Percentiles rank a stretch among this genome's conserved stretches.
Conservation (phyloP, 2,797 vertebrate species). For the Ctenopoma multispine region DNA sequence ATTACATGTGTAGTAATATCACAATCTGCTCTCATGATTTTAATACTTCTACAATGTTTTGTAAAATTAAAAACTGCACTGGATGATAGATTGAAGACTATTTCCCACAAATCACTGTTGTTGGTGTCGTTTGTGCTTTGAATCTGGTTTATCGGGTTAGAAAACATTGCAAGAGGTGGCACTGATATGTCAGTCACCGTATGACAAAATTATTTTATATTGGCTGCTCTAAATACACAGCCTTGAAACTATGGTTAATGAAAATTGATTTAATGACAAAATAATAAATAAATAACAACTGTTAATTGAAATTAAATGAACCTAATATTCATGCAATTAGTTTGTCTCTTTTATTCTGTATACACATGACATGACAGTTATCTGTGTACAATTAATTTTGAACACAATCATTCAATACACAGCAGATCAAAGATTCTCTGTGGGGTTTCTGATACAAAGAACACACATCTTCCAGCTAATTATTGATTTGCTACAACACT, state of each 20-base stretch:
- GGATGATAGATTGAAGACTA: not conserved
- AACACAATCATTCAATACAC: conserved; percentile 62
- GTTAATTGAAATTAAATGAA: conserved; percentile 34
- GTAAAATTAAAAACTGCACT: no score
- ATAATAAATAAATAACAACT: not conserved
- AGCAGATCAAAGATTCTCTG: conserved; percentile 70
- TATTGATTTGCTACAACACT: conserved; percentile 72
- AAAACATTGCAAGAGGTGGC: not conserved
- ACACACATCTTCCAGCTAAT: conserved; percentile 68
- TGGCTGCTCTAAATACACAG: not conserved
- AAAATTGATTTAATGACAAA: not conserved
- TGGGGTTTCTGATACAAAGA: conserved; percentile 56
- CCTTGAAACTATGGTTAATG: not conserved
- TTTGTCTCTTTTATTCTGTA: conserved; percentile 30
- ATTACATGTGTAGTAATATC: no score
- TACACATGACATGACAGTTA: conserved; percentile 34
- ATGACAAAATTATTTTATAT: not conserved
- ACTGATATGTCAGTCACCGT: not conserved
- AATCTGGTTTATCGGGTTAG: not conserved
- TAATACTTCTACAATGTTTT: no score
- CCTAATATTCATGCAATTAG: conserved; percentile 29
- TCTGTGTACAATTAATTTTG: conserved; percentile 62
- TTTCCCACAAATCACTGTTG: not conserved
- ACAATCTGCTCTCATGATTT: no score
- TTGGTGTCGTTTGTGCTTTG: no score